Base-by-base conservation (phyloP, 2,797 vertebrate species). In the Meriones psammophilus region DNA sequence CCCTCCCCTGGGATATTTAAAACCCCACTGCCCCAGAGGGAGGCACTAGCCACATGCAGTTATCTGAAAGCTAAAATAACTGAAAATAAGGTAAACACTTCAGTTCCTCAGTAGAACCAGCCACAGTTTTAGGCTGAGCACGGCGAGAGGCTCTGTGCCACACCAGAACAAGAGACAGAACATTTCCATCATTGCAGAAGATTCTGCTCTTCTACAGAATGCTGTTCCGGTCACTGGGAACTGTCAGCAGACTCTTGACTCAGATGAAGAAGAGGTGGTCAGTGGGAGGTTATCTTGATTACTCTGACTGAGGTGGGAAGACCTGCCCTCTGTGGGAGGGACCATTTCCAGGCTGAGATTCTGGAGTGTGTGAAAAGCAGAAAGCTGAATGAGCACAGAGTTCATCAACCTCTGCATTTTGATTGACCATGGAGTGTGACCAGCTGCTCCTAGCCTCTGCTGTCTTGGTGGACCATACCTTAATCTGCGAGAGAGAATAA, bases 51-150 rank as follows among this genome's bases (percentile, higher is more conserved):
- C 50, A n/a, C 33, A 3, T 33, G 28, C 74, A 18, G 54, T 8
- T 93, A 39, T 79, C 50, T 39, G 28, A 83, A 95, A 68, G 73
- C 42, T 20, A 86, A 76, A 73, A 46, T 84, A n/a, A 93, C 36
- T 39, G 36, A 79, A 89, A 64, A 58, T 50, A 94, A 83, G 92
- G 66, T 56, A 68, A 84, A 76, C 78, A 76, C 14, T 33, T 17
- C 26, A 33, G 2, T 42, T 86, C 18, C 54, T 74, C 15, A 5
- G 50, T 60, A 7, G 50, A 18, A 17, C 14, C 50, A n/a, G 64
- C 17, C 18, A 30, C 30, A 62, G 28, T n/a, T 71, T 50, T n/a
- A 76, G 86, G 58, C 5, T 74, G 26, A 5, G 1, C 2, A 24
- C 20, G 20, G 24, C 2, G 5, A 13, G 81, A 42, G 60, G 33